phyloP scores from a whole-genome alignment of 2,888 invertebrate species.

The Diadegma fenestrale region DNA sequence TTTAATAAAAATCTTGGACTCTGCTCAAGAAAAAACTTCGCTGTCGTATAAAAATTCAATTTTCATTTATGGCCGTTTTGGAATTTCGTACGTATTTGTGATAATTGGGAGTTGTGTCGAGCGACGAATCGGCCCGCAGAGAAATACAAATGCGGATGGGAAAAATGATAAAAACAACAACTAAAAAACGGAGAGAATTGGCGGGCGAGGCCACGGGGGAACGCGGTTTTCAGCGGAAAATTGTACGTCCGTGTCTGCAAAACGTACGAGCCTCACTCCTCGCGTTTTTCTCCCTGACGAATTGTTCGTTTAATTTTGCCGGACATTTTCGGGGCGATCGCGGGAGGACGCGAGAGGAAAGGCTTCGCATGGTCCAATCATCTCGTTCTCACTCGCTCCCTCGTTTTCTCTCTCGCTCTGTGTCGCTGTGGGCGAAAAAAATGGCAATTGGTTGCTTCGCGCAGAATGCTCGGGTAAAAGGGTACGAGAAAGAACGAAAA shows the following conservation, averaged over 20 bases:
- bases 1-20: too few relatives aligned
- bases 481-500: constrained; percentile 4
- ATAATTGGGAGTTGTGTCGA: constrained; percentile 11
- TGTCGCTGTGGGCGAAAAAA: constrained; percentile 49
- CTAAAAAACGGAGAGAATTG: neutral
- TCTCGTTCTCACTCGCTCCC: constrained; percentile 52
- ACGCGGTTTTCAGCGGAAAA: constrained; percentile 62
- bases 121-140: constrained; percentile 49
- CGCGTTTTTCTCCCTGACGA: constrained; percentile 76
- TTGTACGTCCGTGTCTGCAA: constrained; percentile 44
- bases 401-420: constrained; percentile 51
- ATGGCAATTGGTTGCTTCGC: constrained; percentile 28
- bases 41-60: constrained; percentile 5
- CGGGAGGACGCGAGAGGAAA: constrained; percentile 35
- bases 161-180: constrained; percentile 35
- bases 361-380: constrained; percentile 14
- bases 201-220: constrained; percentile 43
- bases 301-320: constrained; percentile 81
- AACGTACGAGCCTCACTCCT: constrained; percentile 31
- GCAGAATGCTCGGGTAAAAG: constrained; percentile 7
- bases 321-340: constrained; percentile 77
- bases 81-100: neutral
- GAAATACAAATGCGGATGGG: constrained; percentile 64
- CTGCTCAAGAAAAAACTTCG: too few relatives aligned
- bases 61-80: neutral